Conservation (phyloP, 30 jellyfish, hydroid and myxozoan species). For the Nemopilema nomurai region DNA sequence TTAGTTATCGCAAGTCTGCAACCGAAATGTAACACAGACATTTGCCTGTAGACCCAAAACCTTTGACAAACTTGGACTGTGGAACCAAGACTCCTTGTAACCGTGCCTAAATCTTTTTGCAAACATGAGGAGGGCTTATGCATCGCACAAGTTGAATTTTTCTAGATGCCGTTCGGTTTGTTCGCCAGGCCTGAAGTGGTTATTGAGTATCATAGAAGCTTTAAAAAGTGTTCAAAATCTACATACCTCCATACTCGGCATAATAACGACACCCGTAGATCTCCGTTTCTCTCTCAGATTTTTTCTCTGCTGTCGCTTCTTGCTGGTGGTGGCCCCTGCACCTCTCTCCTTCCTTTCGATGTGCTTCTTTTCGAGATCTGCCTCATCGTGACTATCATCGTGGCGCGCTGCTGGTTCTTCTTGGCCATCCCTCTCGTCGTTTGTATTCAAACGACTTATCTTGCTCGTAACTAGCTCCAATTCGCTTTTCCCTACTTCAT, state of each 20-base stretch:
- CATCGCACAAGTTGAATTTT: not conserved
- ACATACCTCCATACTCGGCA: constrained; percentile 88
- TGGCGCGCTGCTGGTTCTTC: constrained; percentile 44
- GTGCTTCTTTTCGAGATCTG: constrained; percentile 37
- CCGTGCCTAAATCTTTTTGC: not conserved
- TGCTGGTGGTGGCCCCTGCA: constrained; percentile 77
- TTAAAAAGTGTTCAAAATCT: too few species aligned
- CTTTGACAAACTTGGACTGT: not conserved
- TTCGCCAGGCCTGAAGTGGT: not conserved
- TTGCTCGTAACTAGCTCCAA: constrained; percentile 63
- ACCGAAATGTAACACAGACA: not conserved
- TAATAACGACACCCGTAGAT: constrained; percentile 93
- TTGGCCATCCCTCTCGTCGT: constrained; percentile 64
- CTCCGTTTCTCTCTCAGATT: constrained; percentile 91
- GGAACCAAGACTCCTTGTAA: not conserved
- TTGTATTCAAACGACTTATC: constrained; percentile 63
- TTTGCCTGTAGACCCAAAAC: not conserved
- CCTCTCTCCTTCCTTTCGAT: constrained; percentile 72
- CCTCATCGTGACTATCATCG: constrained; percentile 43
- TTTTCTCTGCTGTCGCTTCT: constrained; percentile 80
- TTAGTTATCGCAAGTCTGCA: not conserved
- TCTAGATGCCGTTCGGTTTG: not conserved
- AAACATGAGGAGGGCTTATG: not conserved
- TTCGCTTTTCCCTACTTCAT: constrained; percentile 59
- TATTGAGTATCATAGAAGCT: not conserved